phyloP scores from a whole-genome alignment of 2,888 invertebrate species.

The Anoncus sp. region DNA sequence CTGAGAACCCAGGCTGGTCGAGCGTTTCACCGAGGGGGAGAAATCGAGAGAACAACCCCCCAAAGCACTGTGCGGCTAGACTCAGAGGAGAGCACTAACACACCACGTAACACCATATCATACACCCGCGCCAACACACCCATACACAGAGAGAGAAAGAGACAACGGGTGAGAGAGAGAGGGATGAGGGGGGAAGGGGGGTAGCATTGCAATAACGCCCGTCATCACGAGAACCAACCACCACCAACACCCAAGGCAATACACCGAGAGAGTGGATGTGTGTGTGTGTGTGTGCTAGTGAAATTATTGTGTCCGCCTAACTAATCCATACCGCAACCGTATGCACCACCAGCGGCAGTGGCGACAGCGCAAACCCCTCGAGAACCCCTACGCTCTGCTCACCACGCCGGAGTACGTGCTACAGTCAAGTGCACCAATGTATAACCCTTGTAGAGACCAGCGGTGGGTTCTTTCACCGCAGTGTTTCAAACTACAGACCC shows the following conservation, averaged over 20 bases:
- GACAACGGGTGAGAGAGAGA: constrained; percentile 25
- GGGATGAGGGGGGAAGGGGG: constrained; percentile 11
- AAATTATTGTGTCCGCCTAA: constrained; percentile 81
- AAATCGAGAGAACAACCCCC: constrained; percentile 63
- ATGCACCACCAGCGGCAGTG: constrained; percentile 68
- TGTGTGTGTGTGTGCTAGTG: constrained; percentile 66
- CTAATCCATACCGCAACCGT: constrained; percentile 81
- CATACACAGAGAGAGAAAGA: constrained; percentile 9
- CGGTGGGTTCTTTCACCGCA: constrained; percentile 58
- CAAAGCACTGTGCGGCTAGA: constrained; percentile 65
- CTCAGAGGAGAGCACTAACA: constrained; percentile 59
- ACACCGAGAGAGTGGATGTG: constrained; percentile 61
- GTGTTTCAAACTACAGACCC: constrained; percentile 54
- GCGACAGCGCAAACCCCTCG: constrained; percentile 54
- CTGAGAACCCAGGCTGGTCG: constrained; percentile 38
- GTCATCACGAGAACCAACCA: constrained; percentile 64
- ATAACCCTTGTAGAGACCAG: constrained; percentile 55
- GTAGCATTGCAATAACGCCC: constrained; percentile 45
- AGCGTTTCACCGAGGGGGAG: constrained; percentile 48
- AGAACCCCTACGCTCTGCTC: constrained; percentile 63
- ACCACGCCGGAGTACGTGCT: constrained; percentile 78
- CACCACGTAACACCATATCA: constrained; percentile 10
- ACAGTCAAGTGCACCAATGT: constrained; percentile 80
- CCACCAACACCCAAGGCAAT: constrained; percentile 51
- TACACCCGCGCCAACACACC: constrained; percentile 33